Base-by-base conservation (phyloP, 2,888 invertebrate genomes). In the Dendrolimus houi region DNA sequence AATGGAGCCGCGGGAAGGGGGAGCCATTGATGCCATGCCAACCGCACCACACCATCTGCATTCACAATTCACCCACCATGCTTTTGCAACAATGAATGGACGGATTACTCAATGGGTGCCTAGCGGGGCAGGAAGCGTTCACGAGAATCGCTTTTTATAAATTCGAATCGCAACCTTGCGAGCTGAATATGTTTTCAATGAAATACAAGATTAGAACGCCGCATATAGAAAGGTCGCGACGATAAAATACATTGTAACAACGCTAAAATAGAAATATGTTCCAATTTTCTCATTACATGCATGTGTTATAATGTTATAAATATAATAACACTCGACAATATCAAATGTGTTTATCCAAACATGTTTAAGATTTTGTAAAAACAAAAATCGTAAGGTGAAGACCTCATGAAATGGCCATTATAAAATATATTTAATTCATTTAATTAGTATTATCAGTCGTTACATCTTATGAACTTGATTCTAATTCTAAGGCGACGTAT, bases 1-100 rank as follows among this genome's bases (percentile, higher is more conserved):
- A 87, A 87, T 87, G 86, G 68, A 80, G 66, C 74, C 72, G 73
- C 67, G 67, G 64, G 62, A 61, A 62, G 60, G 68, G 63, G 64
- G 68, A 69, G 67, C 72, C 79, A 79, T 79, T 81, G 72, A 79
- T 67, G 67, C 66, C 63, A 66, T 66, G 59, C 60, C 64, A 63
- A 60, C 66, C 66, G 60, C 60, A 13, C 59, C 62, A 69, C 62
- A 64, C 61, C 62, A 60, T 69, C 69, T 72, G 78, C 79, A 77
- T 79, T 78, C 72, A 79, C 69, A 72, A 77, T 79, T 78, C 72
- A 79, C 69, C 71, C 47, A 12, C 47, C 47, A 47, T 47, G 47
- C 69, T 70, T 74, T 70, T 73, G 72, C 70, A 71, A 60, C 64
- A 60, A 69, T 81, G 79, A 81, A 81, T 81, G 81, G 69, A 73